Percentiles rank a stretch among this genome's conserved stretches.
phyloP scores from a whole-genome alignment of 2,113 vertebrate genomes.

The Phrynosoma platyrhinos region DNA sequence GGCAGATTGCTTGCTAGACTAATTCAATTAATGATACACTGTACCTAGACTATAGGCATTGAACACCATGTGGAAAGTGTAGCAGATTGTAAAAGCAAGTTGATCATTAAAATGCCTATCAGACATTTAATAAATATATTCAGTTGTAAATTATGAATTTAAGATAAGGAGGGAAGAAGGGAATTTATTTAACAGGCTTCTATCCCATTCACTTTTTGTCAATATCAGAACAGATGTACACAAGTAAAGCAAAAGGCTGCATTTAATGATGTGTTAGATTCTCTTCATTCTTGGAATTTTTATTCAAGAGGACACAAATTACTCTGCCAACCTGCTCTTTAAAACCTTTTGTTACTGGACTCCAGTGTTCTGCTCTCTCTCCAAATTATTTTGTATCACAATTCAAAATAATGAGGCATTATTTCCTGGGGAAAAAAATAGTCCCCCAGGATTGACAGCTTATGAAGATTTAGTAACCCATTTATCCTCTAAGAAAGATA shows the following conservation, averaged over 20 bases:
- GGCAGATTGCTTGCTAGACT: constrained; percentile 41
- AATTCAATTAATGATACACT: constrained; percentile 48
- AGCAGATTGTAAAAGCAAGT: constrained; percentile 44
- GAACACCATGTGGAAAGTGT: constrained; percentile 53
- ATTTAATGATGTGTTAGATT: constrained; percentile 41
- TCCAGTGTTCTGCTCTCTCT: constrained; percentile 56
- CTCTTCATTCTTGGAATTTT: constrained; percentile 52
- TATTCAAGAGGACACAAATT: constrained; percentile 62
- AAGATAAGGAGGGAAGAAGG: constrained; percentile 22
- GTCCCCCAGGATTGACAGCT: constrained; percentile 58
- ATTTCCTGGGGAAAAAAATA: constrained; percentile 49
- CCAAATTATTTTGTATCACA: constrained; percentile 53
- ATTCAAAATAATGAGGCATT: constrained; percentile 75
- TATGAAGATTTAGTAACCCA: constrained; percentile 64
- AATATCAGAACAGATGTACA: constrained; percentile 27
- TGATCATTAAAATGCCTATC: constrained; percentile 22
- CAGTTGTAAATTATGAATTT: constrained; percentile 19
- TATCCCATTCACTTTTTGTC: constrained; percentile 27
- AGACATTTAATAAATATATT: constrained; percentile 29
- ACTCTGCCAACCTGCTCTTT: constrained; percentile 62
- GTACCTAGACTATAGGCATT: background rate
- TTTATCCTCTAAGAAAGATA: constrained; percentile 63
- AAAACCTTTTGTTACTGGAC: constrained; percentile 57
- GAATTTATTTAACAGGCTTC: background rate
- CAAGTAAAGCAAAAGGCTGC: constrained; percentile 20